Evolutionary conservation across 2,797 vertebrate species (phyloP).

Genomic region (Rhinella marina): DNA sequence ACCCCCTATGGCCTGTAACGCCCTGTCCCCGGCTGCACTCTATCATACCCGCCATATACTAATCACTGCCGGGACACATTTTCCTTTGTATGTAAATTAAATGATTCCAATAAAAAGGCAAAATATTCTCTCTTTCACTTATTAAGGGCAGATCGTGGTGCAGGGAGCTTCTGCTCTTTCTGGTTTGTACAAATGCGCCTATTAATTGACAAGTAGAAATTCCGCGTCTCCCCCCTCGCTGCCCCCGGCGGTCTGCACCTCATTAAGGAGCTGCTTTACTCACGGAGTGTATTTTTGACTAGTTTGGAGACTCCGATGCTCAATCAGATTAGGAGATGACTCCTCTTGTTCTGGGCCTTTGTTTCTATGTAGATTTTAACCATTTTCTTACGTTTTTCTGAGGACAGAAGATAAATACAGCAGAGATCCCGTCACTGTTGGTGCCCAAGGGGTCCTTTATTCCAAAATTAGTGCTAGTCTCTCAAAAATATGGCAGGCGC

Average conservation of each 20-base stretch:
- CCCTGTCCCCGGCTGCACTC: background rate
- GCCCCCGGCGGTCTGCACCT: background rate
- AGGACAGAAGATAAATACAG: background rate
- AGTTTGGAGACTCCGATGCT: background rate
- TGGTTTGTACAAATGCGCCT: background rate
- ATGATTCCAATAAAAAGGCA: background rate
- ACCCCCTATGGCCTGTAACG: background rate
- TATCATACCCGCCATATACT: background rate
- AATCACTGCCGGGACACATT: background rate
- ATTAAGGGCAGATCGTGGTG: constrained; percentile 4
- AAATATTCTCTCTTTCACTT: background rate
- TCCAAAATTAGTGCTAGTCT: too few species aligned
- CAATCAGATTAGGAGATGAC: background rate
- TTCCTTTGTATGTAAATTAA: background rate
- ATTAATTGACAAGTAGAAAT: constrained; percentile 18
- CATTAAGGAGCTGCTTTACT: background rate
- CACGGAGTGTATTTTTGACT: background rate
- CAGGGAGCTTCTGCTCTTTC: background rate
- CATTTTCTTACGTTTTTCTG: background rate
- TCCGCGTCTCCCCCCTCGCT: background rate
- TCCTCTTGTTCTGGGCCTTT: background rate
- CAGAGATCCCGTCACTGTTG: too few species aligned
- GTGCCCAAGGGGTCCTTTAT: too few species aligned
- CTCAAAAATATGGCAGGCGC: too few species aligned
- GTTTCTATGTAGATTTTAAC: background rate